Evolutionary conservation across 2,888 invertebrate genomes (phyloP).

Genomic region (Phaedon cochleariae): DNA sequence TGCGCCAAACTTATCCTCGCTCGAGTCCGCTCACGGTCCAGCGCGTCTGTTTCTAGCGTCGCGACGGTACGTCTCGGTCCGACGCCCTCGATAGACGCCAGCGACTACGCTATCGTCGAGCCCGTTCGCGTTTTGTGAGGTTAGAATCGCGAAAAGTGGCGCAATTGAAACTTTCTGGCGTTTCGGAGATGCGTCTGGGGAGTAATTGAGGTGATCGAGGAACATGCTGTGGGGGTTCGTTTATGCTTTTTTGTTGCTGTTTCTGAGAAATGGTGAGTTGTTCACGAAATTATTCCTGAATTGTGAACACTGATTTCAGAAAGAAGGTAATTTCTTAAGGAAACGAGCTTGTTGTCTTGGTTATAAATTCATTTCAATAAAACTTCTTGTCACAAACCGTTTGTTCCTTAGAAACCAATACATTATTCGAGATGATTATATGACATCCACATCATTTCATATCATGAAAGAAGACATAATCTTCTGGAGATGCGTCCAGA

Average conservation of each 20-base stretch:
- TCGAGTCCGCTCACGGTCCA: constrained; percentile 46
- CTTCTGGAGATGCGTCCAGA: background rate
- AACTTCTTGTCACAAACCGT: no score
- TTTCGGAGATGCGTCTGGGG: constrained; percentile 23
- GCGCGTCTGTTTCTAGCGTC: constrained; percentile 43
- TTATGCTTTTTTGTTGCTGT: constrained; percentile 28
- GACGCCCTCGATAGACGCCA: constrained; percentile 43
- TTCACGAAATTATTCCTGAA: background rate
- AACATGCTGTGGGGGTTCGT: constrained; percentile 34
- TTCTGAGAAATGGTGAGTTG: constrained; percentile 34
- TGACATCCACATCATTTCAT: no score
- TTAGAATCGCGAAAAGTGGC: constrained; percentile 15
- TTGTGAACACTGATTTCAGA: background rate
- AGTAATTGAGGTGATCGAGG: constrained; percentile 17
- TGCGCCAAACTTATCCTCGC: constrained; percentile 11
- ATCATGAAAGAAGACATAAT: no score
- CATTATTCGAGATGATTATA: no score
- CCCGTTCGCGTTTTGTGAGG: constrained; percentile 26
- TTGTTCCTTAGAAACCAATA: no score
- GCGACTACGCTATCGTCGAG: constrained; percentile 26
- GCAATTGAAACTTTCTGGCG: no score
- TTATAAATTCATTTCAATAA: no score
- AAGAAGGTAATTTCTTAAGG: no score
- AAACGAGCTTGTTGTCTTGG: no score
- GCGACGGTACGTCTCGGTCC: constrained; percentile 41